phyloP scores from a whole-genome alignment of 35 echinoderm and acorn worm genomes.

The Apostichopus parvimensis region DNA sequence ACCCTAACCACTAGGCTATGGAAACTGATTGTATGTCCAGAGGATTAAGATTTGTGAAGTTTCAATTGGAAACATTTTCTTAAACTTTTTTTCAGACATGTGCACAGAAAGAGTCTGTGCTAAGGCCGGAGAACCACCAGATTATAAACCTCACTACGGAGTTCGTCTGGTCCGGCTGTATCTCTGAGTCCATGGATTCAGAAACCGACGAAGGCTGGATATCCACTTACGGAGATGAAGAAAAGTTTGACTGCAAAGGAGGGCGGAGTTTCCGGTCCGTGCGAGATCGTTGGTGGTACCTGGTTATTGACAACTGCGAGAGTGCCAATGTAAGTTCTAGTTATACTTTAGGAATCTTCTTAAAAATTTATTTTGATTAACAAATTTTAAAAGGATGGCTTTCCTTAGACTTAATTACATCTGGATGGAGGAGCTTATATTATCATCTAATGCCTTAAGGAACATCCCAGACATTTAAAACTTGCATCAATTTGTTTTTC shows the following conservation, averaged over 20 bases:
- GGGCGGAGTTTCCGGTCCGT: conserved; percentile 86
- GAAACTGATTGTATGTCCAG: no score
- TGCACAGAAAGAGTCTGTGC: conserved; percentile 83
- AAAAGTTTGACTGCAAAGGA: conserved; percentile 77
- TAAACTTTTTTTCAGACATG: conserved; percentile 61
- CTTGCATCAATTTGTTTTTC: no score
- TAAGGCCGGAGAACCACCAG: conserved; percentile 87
- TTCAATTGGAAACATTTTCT: no score
- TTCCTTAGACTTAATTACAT: no score
- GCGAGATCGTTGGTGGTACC: conserved; percentile 96
- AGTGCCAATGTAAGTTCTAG: conserved; percentile 67
- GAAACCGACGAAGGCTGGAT: conserved; percentile 12
- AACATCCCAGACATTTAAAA: no score
- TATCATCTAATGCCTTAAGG: no score
- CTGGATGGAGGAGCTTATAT: no score
- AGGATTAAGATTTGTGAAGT: no score
- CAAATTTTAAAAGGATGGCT: no score
- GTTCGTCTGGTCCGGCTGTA: conserved; percentile 93
- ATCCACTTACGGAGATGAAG: conserved; percentile 20
- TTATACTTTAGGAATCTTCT: no score
- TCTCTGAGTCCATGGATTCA: not conserved
- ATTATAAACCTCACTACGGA: conserved; percentile 85
- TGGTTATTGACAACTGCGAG: conserved; percentile 85
- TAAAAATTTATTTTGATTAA: no score
- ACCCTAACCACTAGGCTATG: no score